phyloP scores from a whole-genome alignment of 2,113 vertebrate genomes.

The Dunckerocampus dactyliophorus region DNA sequence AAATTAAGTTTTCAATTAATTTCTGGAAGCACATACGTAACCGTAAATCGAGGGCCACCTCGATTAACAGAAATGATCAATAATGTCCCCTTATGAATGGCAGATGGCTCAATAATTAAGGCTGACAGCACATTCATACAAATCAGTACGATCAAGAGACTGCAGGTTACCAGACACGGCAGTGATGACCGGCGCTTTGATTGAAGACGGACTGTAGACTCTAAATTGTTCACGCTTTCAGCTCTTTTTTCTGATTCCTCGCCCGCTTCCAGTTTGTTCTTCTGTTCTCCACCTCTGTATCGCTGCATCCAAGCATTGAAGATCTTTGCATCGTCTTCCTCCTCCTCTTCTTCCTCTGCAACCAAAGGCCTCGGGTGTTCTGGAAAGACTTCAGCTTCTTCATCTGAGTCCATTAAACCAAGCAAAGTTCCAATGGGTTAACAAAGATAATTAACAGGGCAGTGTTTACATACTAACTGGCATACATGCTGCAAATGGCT shows the following conservation, averaged over 20 bases:
- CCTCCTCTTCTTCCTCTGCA: slow-evolving; percentile 10
- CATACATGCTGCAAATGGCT: background rate
- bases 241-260: slow-evolving; percentile 16
- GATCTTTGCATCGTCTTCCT: slow-evolving; percentile 28
- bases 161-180: slow-evolving; percentile 77
- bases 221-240: slow-evolving; percentile 51
- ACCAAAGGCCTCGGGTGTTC: slow-evolving; percentile 2
- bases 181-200: slow-evolving; percentile 79
- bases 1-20: no score
- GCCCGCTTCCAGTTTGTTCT: slow-evolving; percentile 9
- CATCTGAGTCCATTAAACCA: slow-evolving; percentile 11
- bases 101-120: background rate
- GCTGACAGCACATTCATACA: no score
- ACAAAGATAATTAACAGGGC: background rate
- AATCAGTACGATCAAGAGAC: background rate
- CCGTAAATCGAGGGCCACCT: no score
- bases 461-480: background rate
- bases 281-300: slow-evolving; percentile 16
- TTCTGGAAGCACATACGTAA: no score
- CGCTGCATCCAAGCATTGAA: slow-evolving; percentile 56
- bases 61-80: no score
- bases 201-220: slow-evolving; percentile 14
- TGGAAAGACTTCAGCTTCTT: slow-evolving; percentile 30
- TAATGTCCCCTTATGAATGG: background rate
- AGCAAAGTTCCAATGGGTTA: background rate